Evolutionary conservation across 2,888 invertebrate species (phyloP).

Genomic region (Diadegma fenestrale): DNA sequence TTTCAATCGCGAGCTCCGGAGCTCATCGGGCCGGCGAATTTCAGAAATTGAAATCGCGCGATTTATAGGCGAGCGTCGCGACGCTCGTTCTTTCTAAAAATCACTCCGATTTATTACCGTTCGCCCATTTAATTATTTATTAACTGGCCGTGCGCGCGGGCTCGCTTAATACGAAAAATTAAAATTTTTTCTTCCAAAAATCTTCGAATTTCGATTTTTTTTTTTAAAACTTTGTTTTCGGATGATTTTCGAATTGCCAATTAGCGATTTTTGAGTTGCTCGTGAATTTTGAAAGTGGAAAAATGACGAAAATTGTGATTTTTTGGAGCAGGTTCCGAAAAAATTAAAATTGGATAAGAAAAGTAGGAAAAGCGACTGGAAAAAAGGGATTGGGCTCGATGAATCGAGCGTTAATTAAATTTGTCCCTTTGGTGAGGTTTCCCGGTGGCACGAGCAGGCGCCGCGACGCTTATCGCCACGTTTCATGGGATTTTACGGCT

Average conservation of each 20-base stretch:
- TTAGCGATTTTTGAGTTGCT: too few species aligned
- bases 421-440: constrained; percentile 51
- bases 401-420: constrained; percentile 56
- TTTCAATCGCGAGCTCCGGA: background rate
- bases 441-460: constrained; percentile 76
- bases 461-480: constrained; percentile 78
- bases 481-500: constrained; percentile 82
- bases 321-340: too few species aligned
- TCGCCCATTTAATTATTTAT: background rate
- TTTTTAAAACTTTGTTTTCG: too few species aligned
- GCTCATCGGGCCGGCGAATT: background rate
- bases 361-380: too few species aligned
- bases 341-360: too few species aligned
- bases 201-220: too few species aligned
- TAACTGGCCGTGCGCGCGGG: too few species aligned
- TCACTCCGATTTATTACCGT: background rate
- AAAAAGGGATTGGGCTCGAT: background rate
- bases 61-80: background rate
- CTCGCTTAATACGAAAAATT: too few species aligned
- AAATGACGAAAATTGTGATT: too few species aligned
- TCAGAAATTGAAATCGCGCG: background rate
- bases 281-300: too few species aligned
- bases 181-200: too few species aligned
- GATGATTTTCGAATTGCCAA: too few species aligned
- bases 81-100: background rate